A percentile compares a stretch with the other conserved stretches of the same genome.
phyloP scores from a whole-genome alignment of 2,113 vertebrate species.

The Tyrannus savana region DNA sequence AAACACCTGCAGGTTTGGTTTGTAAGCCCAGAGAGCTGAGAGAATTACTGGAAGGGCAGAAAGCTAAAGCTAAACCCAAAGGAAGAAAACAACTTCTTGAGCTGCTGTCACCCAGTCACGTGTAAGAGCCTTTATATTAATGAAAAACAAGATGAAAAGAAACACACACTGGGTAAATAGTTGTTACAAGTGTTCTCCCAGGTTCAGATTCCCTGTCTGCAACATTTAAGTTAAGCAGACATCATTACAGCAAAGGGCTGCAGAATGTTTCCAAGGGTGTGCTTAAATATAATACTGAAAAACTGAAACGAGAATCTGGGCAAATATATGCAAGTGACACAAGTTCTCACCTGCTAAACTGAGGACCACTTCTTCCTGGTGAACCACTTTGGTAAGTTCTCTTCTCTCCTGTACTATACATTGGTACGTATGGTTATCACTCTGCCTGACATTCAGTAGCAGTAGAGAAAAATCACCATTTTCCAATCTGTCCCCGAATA shows the following conservation, averaged over 20 bases:
- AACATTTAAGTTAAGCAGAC: not conserved
- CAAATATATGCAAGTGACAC: not conserved
- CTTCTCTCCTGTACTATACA: conserved; percentile 56
- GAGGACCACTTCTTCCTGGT: conserved; percentile 17
- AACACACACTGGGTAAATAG: not conserved
- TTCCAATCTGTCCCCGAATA: conserved; percentile 46
- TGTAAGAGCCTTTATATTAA: not conserved
- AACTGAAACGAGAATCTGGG: not conserved
- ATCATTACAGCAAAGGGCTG: not conserved
- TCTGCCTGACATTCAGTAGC: conserved; percentile 52
- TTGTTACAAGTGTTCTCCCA: not conserved
- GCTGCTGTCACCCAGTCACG: not conserved
- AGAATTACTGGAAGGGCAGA: not conserved
- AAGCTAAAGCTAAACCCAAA: not conserved
- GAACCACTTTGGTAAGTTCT: accelerated
- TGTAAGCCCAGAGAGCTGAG: not conserved
- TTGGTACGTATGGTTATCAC: conserved; percentile 35
- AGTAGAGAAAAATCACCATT: conserved; percentile 64
- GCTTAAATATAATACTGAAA: not conserved
- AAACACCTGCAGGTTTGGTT: not conserved
- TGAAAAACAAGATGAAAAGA: not conserved
- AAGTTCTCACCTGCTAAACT: conserved; percentile 70
- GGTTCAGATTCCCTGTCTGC: not conserved
- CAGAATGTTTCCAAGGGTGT: not conserved
- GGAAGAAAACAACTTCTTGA: not conserved